Evolutionary conservation across 2,797 vertebrate genomes (phyloP).

Genomic region (Pipistrellus pipistrellus): DNA sequence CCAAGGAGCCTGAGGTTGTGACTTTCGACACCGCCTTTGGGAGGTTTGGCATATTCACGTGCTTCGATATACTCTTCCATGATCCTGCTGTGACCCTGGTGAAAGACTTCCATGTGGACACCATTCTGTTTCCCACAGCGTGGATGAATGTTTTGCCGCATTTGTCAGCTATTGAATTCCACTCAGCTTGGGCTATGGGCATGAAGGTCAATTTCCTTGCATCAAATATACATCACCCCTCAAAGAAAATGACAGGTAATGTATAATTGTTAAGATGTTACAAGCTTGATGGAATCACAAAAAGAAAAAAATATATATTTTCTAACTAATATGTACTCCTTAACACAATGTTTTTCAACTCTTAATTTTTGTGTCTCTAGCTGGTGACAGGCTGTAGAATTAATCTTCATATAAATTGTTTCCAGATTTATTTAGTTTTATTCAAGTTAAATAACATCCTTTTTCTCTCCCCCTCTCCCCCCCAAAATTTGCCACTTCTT

Average conservation of each 20-base stretch:
- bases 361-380: constrained; percentile 10
- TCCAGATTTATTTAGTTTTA: constrained; percentile 48
- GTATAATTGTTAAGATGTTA: not conserved
- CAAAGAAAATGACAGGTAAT: constrained; percentile 85
- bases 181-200: constrained; percentile 88
- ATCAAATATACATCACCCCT: constrained; percentile 84
- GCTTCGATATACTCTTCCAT: constrained; percentile 78
- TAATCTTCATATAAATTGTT: not conserved
- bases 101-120: constrained; percentile 75
- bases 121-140: constrained; percentile 82
- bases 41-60: constrained; percentile 69
- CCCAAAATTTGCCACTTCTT: not conserved
- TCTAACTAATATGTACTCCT: not conserved
- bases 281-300: not conserved
- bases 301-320: not conserved
- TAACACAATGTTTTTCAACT: not conserved
- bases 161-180: constrained; percentile 82
- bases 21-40: constrained; percentile 73
- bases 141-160: constrained; percentile 84
- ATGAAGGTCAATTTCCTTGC: constrained; percentile 86
- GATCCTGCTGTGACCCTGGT: constrained; percentile 75
- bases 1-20: not conserved
- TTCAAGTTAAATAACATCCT: not conserved
- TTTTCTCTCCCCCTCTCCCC: not conserved
- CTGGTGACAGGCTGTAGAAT: not conserved